Conservation (phyloP, 2,888 invertebrate genomes). For the Epicampocera succincta region DNA sequence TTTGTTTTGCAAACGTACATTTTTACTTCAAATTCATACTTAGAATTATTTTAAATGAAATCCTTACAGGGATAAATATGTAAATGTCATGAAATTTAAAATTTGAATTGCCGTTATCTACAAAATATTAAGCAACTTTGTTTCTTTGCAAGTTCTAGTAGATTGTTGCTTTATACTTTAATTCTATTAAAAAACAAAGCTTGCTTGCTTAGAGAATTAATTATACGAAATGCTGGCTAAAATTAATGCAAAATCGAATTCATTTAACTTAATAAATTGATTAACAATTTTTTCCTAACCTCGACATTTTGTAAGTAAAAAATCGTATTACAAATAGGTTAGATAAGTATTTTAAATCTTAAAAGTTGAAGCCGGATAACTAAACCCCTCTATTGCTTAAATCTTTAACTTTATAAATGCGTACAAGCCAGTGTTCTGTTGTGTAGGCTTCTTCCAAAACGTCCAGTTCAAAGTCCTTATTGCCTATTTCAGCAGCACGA, state of each 20-base stretch:
- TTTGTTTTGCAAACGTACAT: too few relatives aligned
- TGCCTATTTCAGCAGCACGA: conserved; percentile 98
- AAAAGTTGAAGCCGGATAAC: conserved; percentile 71
- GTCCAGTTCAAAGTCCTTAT: conserved; percentile 98
- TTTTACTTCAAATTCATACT: too few relatives aligned
- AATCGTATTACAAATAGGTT: neutral
- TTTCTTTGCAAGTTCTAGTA: neutral
- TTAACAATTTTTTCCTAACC: conserved; percentile 56
- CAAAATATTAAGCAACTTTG: neutral
- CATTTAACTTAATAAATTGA: conserved; percentile 20
- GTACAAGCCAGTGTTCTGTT: conserved; percentile 99
- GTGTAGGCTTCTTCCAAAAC: conserved; percentile 99
- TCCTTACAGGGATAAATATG: too few relatives aligned
- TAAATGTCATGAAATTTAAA: too few relatives aligned
- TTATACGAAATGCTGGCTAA: conserved; percentile 10
- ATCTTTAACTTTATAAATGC: conserved; percentile 98
- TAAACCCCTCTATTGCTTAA: conserved; percentile 93
- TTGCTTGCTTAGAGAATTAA: conserved; percentile 8
- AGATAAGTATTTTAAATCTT: conserved; percentile 14
- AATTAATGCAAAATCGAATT: conserved; percentile 26
- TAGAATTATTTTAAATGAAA: too few relatives aligned
- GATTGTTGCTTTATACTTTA: conserved; percentile 8
- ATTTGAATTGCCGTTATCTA: too few relatives aligned
- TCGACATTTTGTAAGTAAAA: conserved; percentile 8
- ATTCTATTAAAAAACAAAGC: conserved; percentile 18